phyloP scores from a whole-genome alignment of 2,113 vertebrate genomes.

The Percina caprodes region DNA sequence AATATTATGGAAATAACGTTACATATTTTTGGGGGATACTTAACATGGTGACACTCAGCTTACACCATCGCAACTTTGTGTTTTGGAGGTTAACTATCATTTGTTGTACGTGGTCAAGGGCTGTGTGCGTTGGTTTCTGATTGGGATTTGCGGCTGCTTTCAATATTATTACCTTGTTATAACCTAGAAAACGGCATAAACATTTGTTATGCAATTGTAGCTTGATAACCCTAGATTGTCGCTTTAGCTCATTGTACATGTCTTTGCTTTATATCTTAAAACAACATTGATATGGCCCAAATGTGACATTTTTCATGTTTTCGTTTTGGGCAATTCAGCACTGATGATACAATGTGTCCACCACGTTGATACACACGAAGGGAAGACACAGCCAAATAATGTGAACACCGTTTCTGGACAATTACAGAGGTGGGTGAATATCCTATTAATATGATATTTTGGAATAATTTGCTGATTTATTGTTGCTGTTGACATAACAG shows the following conservation, averaged over 20 bases:
- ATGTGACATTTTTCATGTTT: conserved; percentile 43
- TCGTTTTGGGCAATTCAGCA: conserved; percentile 69
- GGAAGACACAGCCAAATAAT: conserved; percentile 80
- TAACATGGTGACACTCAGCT: conserved; percentile 32
- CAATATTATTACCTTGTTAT: conserved; percentile 1
- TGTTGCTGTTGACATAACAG: conserved; percentile 4
- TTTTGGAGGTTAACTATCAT: conserved; percentile 50
- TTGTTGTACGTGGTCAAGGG: conserved; percentile 11
- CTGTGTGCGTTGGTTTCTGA: conserved; percentile 29
- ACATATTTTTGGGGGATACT: conserved; percentile 26
- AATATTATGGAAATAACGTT: background rate
- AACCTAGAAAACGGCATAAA: conserved; percentile 13
- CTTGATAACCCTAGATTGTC: background rate
- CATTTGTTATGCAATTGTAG: conserved; percentile 15
- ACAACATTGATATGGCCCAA: background rate
- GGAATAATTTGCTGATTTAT: background rate
- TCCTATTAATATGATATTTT: background rate
- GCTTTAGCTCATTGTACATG: background rate
- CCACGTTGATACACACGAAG: conserved; percentile 76
- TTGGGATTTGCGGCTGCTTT: conserved; percentile 1
- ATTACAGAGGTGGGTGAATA: conserved; percentile 76
- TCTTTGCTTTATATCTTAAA: background rate
- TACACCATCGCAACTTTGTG: conserved; percentile 65
- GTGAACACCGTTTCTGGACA: conserved; percentile 80
- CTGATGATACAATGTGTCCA: conserved; percentile 72